Base-by-base conservation (phyloP, 2,797 vertebrate genomes). In the Sebastes aleutianus region DNA sequence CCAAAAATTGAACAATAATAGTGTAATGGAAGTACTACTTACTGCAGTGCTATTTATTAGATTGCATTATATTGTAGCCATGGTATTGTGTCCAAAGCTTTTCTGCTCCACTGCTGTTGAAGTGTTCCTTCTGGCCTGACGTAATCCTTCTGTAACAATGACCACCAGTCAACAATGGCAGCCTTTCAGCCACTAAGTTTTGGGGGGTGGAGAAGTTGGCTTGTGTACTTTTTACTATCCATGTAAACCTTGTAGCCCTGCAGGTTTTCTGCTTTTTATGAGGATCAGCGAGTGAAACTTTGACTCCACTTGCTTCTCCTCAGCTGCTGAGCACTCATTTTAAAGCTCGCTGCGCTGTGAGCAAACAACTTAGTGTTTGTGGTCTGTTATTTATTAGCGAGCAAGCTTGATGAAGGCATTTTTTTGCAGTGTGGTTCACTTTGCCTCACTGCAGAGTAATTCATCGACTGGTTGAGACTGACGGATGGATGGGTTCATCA, bases 301-400 rank as follows among this genome's bases (percentile, higher is more conserved):
- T 22, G 47, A 57, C 53, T 64, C 18, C 16, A 2, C 11, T 59
- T 22, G 24, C 34, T 62, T 71, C 50, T 50, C 8, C 69, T 82
- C n/a, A 29, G 36, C 36, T 39, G 36, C 74, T 31, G 56, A 70
- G 24, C 22, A 36, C n/a, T 32, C 54, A 27, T 69, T 88, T 86
- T 69, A 47, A 74, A 84, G 34, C 43, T 67, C 14, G 69, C 62
- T 64, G 31, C 27, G 8, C 10, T 67, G 32, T 56, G 27, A 59
- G 56, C 82, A 81, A 86, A 79, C 20, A 58, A 47, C 29, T 77
- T 31, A 0, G 39, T 59, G 20, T 78, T 70, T 80, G 47, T 24
- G 12, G 53, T 64, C 47, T 81, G 79, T 78, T 86, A 39, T 87
- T 88, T 84, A 74, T 88, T 82, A 79, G 69, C 31, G 53, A 71